Conservation (phyloP, 2,797 vertebrate species). For the Pipistrellus pipistrellus region DNA sequence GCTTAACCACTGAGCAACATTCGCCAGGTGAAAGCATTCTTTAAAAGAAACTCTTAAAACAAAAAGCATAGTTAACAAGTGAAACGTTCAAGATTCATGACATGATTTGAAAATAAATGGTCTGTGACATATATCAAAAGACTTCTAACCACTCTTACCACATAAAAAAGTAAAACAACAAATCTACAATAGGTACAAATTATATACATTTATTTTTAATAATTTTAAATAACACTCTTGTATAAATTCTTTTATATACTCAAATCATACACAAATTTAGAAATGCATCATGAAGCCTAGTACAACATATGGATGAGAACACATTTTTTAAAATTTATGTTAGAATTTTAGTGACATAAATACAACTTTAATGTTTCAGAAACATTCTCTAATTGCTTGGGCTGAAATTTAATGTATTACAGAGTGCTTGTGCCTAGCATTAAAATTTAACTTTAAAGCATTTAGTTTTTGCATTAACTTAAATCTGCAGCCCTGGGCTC, state of each 20-base stretch:
- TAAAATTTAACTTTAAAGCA: constrained; percentile 75
- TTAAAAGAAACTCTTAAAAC: constrained; percentile 48
- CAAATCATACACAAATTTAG: constrained; percentile 89
- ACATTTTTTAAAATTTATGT: constrained; percentile 79
- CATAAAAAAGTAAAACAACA: constrained; percentile 80
- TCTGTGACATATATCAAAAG: neutral
- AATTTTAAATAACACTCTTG: constrained; percentile 92
- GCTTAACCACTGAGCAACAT: too few relatives aligned
- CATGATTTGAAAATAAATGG: constrained; percentile 53
- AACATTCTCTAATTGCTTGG: constrained; percentile 84
- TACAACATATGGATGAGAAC: constrained; percentile 83
- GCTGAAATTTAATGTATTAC: constrained; percentile 74
- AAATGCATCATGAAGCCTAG: constrained; percentile 88
- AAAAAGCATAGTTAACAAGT: constrained; percentile 8
- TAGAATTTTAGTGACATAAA: constrained; percentile 85
- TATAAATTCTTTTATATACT: constrained; percentile 92
- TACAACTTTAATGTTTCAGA: constrained; percentile 81
- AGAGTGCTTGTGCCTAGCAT: constrained; percentile 80
- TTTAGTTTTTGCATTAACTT: constrained; percentile 65
- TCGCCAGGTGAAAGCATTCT: neutral
- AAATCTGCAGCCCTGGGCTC: constrained; percentile 56
- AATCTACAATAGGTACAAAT: constrained; percentile 89
- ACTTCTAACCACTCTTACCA: constrained; percentile 54
- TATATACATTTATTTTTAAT: constrained; percentile 92
- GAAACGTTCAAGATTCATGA: neutral